A percentile compares a stretch with the other conserved stretches of the same genome.
Evolutionary conservation across 2,888 invertebrate genomes (phyloP).

Genomic region (Cerastis leucographa): DNA sequence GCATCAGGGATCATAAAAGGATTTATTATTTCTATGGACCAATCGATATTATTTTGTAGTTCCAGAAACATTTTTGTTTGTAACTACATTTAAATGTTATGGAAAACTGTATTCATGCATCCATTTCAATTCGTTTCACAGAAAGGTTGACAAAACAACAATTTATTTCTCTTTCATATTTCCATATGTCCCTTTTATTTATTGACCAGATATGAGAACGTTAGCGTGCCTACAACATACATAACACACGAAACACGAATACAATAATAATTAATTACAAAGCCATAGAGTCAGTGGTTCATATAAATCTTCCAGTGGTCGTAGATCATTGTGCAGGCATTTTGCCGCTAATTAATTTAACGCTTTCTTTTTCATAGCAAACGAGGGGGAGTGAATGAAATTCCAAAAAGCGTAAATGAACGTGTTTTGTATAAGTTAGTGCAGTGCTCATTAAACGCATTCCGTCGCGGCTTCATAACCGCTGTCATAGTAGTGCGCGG

Average conservation of each 20-base stretch:
- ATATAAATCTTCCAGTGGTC: conserved; percentile 77
- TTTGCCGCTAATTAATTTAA: conserved; percentile 87
- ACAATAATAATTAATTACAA: conserved; percentile 65
- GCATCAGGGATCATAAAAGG: not conserved
- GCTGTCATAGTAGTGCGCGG: conserved; percentile 67
- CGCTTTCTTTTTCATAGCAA: conserved; percentile 83
- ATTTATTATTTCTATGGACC: not conserved
- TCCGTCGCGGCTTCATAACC: conserved; percentile 77
- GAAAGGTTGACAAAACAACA: conserved; percentile 32
- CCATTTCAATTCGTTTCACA: conserved; percentile 23
- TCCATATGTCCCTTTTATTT: conserved; percentile 33
- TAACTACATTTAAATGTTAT: conserved; percentile 5
- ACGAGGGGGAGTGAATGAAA: conserved; percentile 85
- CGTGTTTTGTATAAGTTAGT: conserved; percentile 86
- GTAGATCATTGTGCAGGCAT: conserved; percentile 83
- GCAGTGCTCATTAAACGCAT: conserved; percentile 85
- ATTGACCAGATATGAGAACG: conserved; percentile 34
- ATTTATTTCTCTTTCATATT: conserved; percentile 38
- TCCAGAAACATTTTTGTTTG: conserved; percentile 1
- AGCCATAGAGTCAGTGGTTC: conserved; percentile 56
- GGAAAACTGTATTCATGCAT: conserved; percentile 34
- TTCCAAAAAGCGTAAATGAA: conserved; percentile 86
- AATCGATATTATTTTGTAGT: conserved; percentile 6
- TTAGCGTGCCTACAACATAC: conserved; percentile 30
- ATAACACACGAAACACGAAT: conserved; percentile 52